Evolutionary conservation across 2,797 vertebrate species (phyloP).

Genomic region (Centroberyx gerrardi): DNA sequence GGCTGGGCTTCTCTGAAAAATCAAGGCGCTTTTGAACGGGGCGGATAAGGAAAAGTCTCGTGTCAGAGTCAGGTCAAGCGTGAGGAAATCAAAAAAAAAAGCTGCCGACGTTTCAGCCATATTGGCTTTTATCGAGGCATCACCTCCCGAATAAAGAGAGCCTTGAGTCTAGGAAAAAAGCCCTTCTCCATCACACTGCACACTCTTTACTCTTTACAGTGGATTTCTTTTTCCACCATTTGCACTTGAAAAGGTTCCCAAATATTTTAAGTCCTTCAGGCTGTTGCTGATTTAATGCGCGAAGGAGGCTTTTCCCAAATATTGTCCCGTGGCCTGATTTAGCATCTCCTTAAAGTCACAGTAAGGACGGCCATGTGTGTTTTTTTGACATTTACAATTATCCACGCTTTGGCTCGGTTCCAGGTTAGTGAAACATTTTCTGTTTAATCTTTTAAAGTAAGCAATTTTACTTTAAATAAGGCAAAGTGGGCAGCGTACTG

Average conservation of each 20-base stretch:
- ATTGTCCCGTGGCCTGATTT: constrained; percentile 46
- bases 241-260: constrained; percentile 51
- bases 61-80: no score
- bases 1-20: no score
- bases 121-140: no score
- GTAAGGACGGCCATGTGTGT: background rate
- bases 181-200: constrained; percentile 20
- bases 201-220: background rate
- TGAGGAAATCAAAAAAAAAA: background rate
- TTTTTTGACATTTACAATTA: constrained; percentile 30
- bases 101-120: constrained; percentile 45
- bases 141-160: no score
- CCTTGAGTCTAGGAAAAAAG: no score
- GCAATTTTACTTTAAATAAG: background rate
- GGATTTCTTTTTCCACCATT: constrained; percentile 27
- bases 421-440: constrained; percentile 16
- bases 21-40: no score
- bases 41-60: no score
- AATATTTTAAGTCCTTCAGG: constrained; percentile 41
- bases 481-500: background rate
- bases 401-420: constrained; percentile 15
- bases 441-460: constrained; percentile 12
- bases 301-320: constrained; percentile 41
- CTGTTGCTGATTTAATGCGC: constrained; percentile 27
- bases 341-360: constrained; percentile 20